Evolutionary conservation across 2,113 vertebrate genomes (phyloP), one percentile per base, ranked within the genome.

Genomic region (Neopipo cinnamomea): DNA sequence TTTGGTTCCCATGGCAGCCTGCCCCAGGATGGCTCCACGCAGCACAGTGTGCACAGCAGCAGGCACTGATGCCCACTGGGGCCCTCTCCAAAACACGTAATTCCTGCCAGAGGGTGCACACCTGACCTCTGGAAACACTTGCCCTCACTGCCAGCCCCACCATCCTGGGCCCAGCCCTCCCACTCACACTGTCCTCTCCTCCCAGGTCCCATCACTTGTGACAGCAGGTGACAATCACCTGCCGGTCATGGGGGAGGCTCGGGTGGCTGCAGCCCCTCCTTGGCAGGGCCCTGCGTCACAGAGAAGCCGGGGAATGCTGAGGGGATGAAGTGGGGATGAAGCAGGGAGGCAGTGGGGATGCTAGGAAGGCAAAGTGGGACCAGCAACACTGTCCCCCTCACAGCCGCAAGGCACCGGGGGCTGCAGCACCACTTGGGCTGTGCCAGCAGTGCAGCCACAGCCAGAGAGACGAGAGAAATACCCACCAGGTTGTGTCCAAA

Each of bases 1-100:
- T 75, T 90, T 92, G 74, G 95, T 95, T 96, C 95, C 97, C 95
- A 95, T 89, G 94, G 93, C 81, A 97, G 96, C 96, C 42, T 9
- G 6, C 80, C 79, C 71, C 12, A 8, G 89, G 88, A 90, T 35
- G 85, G 87, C 89, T 91, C 27, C 4, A 21, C 27, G 3, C 13
- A 5, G 56, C 42, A 3, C 46, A 8, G 31, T 8, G 3, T 3
- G 49, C 39, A 1, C 4, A 3, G 58, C 62, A 53, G 6, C 14
- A 2, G 41, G 62, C 80, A 61, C 21, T 2, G 3, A 3, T 14
- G n/a, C 37, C 59, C n/a, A 3, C n/a, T 5, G 0, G 9, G n/a
- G n/a, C 53, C 33, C 42, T 11, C 56, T 28, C 47, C 50, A 5
- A 23, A 67, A 15, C 55, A 8, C 3, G 0, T 21, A 4, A 74